Evolutionary conservation across 1,140 invertebrate genomes (phyloP).

Genomic region (Drosophila eugracilis): DNA sequence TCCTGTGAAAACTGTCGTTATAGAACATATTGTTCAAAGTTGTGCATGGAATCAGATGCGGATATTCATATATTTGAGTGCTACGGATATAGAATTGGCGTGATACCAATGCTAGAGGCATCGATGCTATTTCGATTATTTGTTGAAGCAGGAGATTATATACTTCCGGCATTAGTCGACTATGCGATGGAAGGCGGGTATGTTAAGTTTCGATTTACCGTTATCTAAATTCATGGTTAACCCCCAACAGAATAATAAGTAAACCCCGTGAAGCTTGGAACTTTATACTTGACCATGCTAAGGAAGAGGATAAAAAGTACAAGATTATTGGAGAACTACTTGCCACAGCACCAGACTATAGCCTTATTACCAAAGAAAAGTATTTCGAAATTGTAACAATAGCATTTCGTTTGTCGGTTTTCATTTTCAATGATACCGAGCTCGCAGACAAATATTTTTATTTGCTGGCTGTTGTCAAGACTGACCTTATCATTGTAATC

Average conservation of each 20-base stretch:
- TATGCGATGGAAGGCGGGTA: conserved; percentile 28
- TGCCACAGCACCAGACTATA: conserved; percentile 24
- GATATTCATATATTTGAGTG: conserved; percentile 37
- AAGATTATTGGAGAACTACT: conserved; percentile 26
- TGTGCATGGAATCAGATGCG: conserved; percentile 33
- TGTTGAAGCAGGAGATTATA: conserved; percentile 27
- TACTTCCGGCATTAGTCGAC: conserved; percentile 16
- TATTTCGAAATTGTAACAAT: conserved; percentile 31
- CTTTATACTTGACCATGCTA: conserved; percentile 31
- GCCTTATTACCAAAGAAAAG: conserved; percentile 12
- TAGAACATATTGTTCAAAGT: conserved; percentile 42
- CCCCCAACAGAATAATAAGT: conserved; percentile 19
- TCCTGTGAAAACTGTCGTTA: conserved; percentile 48
- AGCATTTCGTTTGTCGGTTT: conserved; percentile 54
- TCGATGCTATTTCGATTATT: conserved; percentile 40
- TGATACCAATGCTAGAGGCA: conserved; percentile 53
- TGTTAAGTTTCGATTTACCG: not conserved
- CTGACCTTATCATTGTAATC: conserved; percentile 38
- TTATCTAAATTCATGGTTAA: not conserved
- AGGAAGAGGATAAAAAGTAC: conserved; percentile 10
- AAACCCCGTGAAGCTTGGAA: conserved; percentile 27
- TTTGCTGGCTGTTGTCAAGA: conserved; percentile 24
- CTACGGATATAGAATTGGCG: conserved; percentile 41
- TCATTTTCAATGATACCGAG: conserved; percentile 40
- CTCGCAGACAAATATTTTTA: conserved; percentile 26